These are phyloP conservation scores for Ctenicera cuprea DNA, from an alignment of 2,888 invertebrate species.

Conservation along the genomic window DNA sequence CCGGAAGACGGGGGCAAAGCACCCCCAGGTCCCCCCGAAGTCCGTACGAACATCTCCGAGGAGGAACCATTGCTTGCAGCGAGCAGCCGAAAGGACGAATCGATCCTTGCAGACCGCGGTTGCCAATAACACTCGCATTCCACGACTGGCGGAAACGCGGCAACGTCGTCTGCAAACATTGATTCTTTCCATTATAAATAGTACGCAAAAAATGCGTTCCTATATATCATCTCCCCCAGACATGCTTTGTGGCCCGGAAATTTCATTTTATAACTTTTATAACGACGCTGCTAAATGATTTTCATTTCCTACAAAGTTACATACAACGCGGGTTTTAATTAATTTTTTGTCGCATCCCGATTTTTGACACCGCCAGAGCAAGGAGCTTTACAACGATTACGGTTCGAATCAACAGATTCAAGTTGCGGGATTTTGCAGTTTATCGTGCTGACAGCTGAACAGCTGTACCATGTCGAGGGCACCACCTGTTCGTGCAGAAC, in stretches of 20 bases:
- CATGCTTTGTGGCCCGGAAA: conserved; percentile 73
- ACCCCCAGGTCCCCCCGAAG: conserved; percentile 61
- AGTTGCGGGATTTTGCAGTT: conserved; percentile 51
- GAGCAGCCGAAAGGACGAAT: conserved; percentile 62
- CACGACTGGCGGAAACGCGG: conserved; percentile 63
- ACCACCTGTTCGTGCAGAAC: conserved; percentile 68
- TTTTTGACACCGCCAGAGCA: conserved; percentile 44
- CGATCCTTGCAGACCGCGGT: conserved; percentile 65
- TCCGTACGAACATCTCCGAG: conserved; percentile 66
- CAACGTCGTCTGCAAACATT: conserved; percentile 69
- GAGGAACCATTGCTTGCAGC: conserved; percentile 65
- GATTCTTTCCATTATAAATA: conserved; percentile 73
- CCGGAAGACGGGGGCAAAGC: conserved; percentile 53
- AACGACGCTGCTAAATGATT: conserved; percentile 70
- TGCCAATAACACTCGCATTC: conserved; percentile 62
- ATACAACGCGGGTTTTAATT: conserved; percentile 57
- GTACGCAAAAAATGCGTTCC: conserved; percentile 73
- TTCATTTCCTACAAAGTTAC: conserved; percentile 68
- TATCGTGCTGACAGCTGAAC: conserved; percentile 60
- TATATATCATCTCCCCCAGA: conserved; percentile 72
- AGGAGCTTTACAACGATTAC: conserved; percentile 42
- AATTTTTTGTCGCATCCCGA: conserved; percentile 50
- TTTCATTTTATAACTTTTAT: conserved; percentile 73
- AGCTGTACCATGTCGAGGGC: conserved; percentile 67
- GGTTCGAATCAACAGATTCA: conserved; percentile 49